These are phyloP conservation scores for Cephus spinipes DNA, from an alignment of 2,888 invertebrate genomes.

Conservation along the genomic window DNA sequence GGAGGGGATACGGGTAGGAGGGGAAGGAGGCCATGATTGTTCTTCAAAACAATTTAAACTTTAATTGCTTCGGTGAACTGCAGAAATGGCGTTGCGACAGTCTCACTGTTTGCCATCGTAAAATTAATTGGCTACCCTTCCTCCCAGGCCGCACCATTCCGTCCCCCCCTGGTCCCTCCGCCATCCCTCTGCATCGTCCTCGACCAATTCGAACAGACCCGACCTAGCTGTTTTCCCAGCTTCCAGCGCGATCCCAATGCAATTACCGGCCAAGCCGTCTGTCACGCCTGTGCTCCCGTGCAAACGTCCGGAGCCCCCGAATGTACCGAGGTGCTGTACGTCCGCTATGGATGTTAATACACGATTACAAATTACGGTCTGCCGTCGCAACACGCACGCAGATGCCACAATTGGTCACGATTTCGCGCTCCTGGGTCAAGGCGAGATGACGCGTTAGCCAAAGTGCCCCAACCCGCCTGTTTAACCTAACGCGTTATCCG, in stretches of 20 bases:
- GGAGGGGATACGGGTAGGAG: not conserved
- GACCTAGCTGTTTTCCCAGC: constrained; percentile 41
- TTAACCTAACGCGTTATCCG: not conserved
- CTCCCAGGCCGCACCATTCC: constrained; percentile 11
- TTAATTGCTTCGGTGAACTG: constrained; percentile 57
- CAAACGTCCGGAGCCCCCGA: not conserved
- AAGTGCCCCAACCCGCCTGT: not conserved
- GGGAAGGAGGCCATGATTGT: constrained; percentile 41
- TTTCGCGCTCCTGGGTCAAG: not conserved
- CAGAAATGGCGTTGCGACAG: constrained; percentile 56
- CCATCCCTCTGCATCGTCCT: constrained; percentile 8
- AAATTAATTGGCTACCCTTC: constrained; percentile 51
- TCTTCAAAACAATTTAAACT: constrained; percentile 57
- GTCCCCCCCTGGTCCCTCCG: constrained; percentile 8
- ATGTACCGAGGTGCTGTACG: not conserved
- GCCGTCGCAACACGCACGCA: not conserved
- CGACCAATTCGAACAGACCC: constrained; percentile 37
- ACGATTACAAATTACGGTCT: not conserved
- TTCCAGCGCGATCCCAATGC: constrained; percentile 46
- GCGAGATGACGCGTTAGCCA: not conserved
- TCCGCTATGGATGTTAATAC: not conserved
- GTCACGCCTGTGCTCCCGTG: constrained; percentile 30
- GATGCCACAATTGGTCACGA: not conserved
- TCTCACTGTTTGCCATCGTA: constrained; percentile 56
- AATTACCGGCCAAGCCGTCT: constrained; percentile 46